Conservation (phyloP, 2,797 vertebrate genomes). For the Nasua narica region DNA sequence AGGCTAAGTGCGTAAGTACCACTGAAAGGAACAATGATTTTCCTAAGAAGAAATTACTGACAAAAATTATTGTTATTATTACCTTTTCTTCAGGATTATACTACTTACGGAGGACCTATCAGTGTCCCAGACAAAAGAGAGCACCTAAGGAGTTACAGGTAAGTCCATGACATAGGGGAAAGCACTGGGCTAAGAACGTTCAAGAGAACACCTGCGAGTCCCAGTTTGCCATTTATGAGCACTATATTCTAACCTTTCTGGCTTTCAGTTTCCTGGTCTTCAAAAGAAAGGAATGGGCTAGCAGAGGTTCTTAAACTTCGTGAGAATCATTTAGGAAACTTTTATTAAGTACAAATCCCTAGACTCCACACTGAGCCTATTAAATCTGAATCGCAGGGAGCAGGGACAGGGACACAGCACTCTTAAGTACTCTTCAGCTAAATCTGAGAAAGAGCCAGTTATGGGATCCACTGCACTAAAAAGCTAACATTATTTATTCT, state of each 20-base stretch:
- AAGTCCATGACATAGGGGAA: neutral
- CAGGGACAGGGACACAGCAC: neutral
- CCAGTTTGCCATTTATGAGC: neutral
- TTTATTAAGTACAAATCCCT: neutral
- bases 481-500: neutral
- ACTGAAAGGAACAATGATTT: neutral
- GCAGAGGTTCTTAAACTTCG: neutral
- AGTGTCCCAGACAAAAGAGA: neutral
- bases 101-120: neutral
- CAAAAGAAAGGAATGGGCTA: neutral
- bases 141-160: neutral
- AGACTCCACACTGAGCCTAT: neutral
- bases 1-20: neutral
- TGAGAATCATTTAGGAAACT: neutral
- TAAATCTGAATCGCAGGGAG: neutral
- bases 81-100: neutral
- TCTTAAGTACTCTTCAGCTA: neutral
- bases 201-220: neutral
- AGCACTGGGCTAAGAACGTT: neutral
- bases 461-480: neutral
- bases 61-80: neutral
- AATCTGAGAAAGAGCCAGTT: neutral
- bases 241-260: neutral
- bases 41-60: neutral
- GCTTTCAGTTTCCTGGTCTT: neutral